phyloP scores from a whole-genome alignment of 1,140 invertebrate genomes.

The Drosophila oshimai region DNA sequence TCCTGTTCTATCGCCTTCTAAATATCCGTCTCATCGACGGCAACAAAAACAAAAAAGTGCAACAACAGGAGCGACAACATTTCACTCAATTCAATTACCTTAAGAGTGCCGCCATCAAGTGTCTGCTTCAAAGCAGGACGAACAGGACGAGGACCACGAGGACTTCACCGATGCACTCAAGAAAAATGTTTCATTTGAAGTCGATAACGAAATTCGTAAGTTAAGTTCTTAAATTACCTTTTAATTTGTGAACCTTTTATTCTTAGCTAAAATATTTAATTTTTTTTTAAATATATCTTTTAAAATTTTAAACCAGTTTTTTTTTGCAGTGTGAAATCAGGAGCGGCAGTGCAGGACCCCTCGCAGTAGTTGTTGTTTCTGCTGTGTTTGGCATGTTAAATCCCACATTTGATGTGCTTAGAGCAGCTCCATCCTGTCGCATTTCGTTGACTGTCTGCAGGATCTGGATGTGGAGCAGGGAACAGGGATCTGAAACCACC shows the following conservation, averaged over 20 bases:
- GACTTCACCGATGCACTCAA: background rate
- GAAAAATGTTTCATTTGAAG: background rate
- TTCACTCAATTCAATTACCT: constrained; percentile 81
- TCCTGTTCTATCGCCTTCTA: constrained; percentile 41
- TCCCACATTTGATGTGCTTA: constrained; percentile 79
- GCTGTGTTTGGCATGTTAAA: constrained; percentile 75
- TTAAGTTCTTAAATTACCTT: background rate
- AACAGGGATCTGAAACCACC: constrained; percentile 3
- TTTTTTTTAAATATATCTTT: too few relatives aligned
- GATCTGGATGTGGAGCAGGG: background rate
- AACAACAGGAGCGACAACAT: constrained; percentile 64
- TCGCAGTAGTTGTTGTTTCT: constrained; percentile 34
- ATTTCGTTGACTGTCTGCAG: constrained; percentile 37
- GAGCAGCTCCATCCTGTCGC: constrained; percentile 42
- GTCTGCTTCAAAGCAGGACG: constrained; percentile 49
- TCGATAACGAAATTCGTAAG: too few relatives aligned
- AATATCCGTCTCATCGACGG: constrained; percentile 71
- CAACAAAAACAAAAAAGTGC: constrained; percentile 43
- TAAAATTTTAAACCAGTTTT: too few relatives aligned
- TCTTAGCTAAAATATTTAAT: too few relatives aligned
- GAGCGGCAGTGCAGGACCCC: constrained; percentile 5
- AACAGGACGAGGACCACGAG: constrained; percentile 12
- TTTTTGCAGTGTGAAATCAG: constrained; percentile 5
- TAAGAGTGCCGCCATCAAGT: constrained; percentile 79
- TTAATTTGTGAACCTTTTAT: too few relatives aligned